These are phyloP conservation scores for Echinometra lucunter DNA, from an alignment of 53 echinoderm and acorn worm species.

Conservation along the genomic window DNA sequence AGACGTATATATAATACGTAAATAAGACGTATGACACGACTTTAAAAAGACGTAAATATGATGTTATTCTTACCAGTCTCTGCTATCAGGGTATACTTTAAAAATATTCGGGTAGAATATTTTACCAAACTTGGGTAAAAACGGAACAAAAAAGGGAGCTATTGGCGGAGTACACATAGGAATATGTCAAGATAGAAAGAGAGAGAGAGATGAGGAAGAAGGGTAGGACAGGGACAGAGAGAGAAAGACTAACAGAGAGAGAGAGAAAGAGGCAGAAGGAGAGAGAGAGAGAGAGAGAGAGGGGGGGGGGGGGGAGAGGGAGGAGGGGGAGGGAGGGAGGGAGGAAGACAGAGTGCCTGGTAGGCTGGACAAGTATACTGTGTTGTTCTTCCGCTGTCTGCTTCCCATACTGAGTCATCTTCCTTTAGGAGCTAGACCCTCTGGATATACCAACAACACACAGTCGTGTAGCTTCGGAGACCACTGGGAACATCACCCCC, in stretches of 20 bases:
- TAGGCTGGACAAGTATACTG: background rate
- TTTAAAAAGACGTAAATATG: too few relatives aligned
- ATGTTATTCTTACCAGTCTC: too few relatives aligned
- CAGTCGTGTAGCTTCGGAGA: too few relatives aligned
- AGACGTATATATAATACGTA: too few relatives aligned
- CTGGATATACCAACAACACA: background rate
- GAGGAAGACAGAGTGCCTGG: background rate
- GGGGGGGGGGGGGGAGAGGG: background rate
- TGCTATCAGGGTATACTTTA: too few relatives aligned
- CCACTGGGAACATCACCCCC: too few relatives aligned
- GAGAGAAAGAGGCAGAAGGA: background rate
- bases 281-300: background rate
- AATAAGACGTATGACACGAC: too few relatives aligned
- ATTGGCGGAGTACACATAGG: too few relatives aligned
- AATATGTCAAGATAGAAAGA: background rate
- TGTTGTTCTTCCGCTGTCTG: slow-evolving; percentile 27
- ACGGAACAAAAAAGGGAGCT: background rate
- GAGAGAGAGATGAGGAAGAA: background rate
- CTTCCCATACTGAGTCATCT: slow-evolving; percentile 27
- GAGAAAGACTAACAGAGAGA: background rate
- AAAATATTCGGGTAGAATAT: too few relatives aligned
- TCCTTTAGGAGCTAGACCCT: background rate
- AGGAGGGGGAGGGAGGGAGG: background rate
- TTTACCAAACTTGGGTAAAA: too few relatives aligned
- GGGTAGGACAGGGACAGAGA: background rate